These are phyloP conservation scores for Columba guinea DNA, from an alignment of 2,797 vertebrate species.

Conservation along the genomic window DNA sequence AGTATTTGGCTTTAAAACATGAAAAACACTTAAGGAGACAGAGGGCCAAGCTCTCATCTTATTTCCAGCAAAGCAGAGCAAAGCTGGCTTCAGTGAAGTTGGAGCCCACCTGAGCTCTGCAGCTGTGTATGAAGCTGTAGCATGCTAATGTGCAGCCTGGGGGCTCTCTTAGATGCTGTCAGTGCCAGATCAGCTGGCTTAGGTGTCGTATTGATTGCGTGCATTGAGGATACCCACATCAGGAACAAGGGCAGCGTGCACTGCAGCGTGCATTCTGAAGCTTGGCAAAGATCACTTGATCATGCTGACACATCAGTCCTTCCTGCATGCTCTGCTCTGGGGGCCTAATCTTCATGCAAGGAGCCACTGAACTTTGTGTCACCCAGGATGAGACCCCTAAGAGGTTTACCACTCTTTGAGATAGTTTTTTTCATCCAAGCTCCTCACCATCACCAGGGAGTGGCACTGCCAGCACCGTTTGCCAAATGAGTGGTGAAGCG, in stretches of 20 bases:
- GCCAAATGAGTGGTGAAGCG: background rate
- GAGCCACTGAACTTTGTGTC: background rate
- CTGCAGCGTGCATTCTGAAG: too few species aligned
- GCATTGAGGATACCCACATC: accelerated
- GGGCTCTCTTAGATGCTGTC: background rate
- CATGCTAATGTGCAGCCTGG: accelerated
- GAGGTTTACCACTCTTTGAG: accelerated
- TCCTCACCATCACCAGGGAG: background rate
- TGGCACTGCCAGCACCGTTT: background rate
- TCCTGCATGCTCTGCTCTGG: background rate
- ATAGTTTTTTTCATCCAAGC: background rate
- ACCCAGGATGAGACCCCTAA: background rate
- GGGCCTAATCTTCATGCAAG: accelerated
- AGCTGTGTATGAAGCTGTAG: background rate
- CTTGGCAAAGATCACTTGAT: background rate
- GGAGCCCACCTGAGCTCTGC: slow-evolving; percentile 8
- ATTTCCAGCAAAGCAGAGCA: slow-evolving; percentile 2
- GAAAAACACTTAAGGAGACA: background rate
- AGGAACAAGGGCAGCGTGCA: background rate
- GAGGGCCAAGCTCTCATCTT: background rate
- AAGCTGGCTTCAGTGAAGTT: background rate
- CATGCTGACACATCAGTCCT: background rate
- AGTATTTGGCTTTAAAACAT: background rate
- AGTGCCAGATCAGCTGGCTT: background rate
- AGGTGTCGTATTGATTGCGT: accelerated